Base-by-base conservation (phyloP, 2,113 vertebrate genomes). In the Panthera uncia region DNA sequence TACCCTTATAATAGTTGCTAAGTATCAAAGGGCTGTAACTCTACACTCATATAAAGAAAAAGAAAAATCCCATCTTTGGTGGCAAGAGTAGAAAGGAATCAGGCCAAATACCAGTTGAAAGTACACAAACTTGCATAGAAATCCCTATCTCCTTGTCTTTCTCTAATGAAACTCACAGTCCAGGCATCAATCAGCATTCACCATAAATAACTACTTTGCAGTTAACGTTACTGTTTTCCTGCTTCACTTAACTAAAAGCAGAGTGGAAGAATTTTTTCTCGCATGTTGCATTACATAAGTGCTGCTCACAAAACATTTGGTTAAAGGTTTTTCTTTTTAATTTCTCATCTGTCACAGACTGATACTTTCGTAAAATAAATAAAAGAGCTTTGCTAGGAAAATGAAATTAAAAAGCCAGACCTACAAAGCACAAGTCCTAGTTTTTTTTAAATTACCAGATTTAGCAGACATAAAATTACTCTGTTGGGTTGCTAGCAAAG, bases 221-320 rank as follows among this genome's bases (percentile, higher is more conserved):
- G 45, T 94, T 87, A 41, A 15, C 71, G 8, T 45, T 84, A 94
- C 45, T 85, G 27, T 86, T 92, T 96, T 88, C 33, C 29, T 73
- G 71, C 52, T 86, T 96, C 66, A 89, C 81, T 81, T 92, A 97
- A 61, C 76, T 65, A 48, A 96, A 94, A 97, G 69, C 80, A 81
- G 10, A 33, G 74, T 27, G 55, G 55, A 87, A 94, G 23, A 68
- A 33, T 68, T 84, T 83, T 61, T 83, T 12, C 74, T 93, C 66
- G 61, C 6, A 83, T 92, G 94, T 74, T 79, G 73, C 69, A 36
- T 87, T 93, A 76, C 12, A 3, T 57, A 71, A 92, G 80, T 31
- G 10, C 63, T 69, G 13, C 61, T 91, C n/a, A 50, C 78, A 85
- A 79, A 79, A 73, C 48, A 79, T 79, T 50, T 11, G 11, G 36